Base-by-base conservation (phyloP, 92 coral and sea anemone genomes). In the Porites lobata region DNA sequence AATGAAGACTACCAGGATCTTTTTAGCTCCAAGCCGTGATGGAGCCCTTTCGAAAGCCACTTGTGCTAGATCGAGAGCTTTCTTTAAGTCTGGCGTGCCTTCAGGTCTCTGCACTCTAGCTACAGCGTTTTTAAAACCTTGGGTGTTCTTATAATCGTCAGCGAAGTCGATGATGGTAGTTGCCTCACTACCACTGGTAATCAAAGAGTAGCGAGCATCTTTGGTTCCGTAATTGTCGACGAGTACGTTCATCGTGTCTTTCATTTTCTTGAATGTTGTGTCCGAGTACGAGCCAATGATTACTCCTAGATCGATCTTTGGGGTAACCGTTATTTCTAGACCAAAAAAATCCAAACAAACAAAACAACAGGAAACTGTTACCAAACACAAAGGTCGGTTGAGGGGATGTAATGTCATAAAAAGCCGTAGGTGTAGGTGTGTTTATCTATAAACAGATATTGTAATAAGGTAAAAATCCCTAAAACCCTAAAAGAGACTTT, bases 231-330 rank as follows among this genome's bases (percentile, higher is more conserved):
- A 90, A 65, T 80, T 61, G 64, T 91, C 94, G 47, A 94, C 54
- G 67, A 94, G 78, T 1, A 56, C 76, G 64, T 86, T 78, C 50
- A 91, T 66, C 8, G 87, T 82, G 52, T 85, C 83, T 77, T 91
- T 94, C 91, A 88, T 90, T 65, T 75, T 82, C 32, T 59, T 79
- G 74, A 94, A 86, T 38, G 90, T 89, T 19, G 90, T 81, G 38
- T 79, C 77, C 9, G 96, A 84, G 53, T 84, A 85, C 12, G 94
- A 89, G 22, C 94, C 92, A 76, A 94, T 72, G 10, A 90, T 76
- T 69, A 88, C 92, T 10, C 84, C 89, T 9, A 94, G 81, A 78
- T 94, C 96, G n/a, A 90, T 79, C 19, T 80, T 29, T 17, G 87
- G 84, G 63, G 81, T 61, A 9, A 63, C 61, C 1, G 32, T 64